These are phyloP conservation scores for Pica pica DNA, from an alignment of 2,113 vertebrate species.

Conservation along the genomic window DNA sequence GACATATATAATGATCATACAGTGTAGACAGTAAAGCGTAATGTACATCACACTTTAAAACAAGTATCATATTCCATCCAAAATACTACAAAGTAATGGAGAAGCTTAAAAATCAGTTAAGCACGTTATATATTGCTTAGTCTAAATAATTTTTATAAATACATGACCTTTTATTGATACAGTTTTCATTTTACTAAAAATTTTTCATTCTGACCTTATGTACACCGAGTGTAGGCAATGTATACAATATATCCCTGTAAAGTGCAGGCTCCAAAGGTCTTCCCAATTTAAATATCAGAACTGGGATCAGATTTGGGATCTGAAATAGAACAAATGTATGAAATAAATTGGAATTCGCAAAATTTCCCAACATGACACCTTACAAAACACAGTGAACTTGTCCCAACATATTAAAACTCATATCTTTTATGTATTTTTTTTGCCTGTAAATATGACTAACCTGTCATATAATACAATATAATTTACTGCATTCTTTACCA, in stretches of 20 bases:
- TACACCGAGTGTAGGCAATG: constrained; percentile 85
- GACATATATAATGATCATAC: not conserved
- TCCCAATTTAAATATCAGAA: constrained; percentile 87
- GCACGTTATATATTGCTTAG: not conserved
- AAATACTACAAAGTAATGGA: not conserved
- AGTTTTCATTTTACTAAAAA: not conserved
- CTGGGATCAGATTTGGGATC: constrained; percentile 87
- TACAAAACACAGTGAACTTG: not conserved
- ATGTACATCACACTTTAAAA: not conserved
- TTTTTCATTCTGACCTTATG: constrained; percentile 83
- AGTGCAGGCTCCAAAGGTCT: constrained; percentile 77
- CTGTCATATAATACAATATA: not conserved
- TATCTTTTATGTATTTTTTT: not conserved
- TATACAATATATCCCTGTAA: constrained; percentile 81
- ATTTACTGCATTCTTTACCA: not conserved
- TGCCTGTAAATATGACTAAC: not conserved
- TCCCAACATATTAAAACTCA: not conserved
- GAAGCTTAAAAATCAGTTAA: not conserved
- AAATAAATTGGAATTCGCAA: not conserved
- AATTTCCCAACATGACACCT: not conserved
- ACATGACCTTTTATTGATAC: not conserved
- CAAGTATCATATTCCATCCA: not conserved
- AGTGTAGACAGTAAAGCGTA: not conserved
- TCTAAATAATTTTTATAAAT: not conserved
- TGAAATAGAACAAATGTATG: constrained; percentile 55